Base-by-base conservation (phyloP, 2,113 vertebrate species). In the Gasterosteus nipponicus region DNA sequence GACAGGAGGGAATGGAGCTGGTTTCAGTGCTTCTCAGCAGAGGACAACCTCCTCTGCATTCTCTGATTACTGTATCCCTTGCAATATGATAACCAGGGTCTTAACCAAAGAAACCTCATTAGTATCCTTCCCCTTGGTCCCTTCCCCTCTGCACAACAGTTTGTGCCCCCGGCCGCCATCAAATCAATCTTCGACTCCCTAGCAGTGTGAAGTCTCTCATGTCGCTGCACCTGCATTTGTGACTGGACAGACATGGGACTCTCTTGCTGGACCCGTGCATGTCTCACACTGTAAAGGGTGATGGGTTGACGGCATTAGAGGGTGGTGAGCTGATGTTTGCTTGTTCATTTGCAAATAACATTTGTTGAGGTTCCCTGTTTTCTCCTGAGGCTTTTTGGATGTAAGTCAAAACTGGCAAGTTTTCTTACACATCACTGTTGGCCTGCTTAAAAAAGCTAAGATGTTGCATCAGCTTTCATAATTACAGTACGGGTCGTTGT, bases 201-300 rank as follows among this genome's bases (percentile, higher is more conserved):
- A 69, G 57, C 65, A 8, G 74, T 0, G 42, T 69, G 75, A 72
- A 44, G 71, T 83, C 71, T 79, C 73, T 81, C 63, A 82, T 70
- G 66, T 74, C 54, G 31, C 56, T 56, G 33, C 69, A 71, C 78
- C 88, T 84, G 86, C 83, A 80, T 73, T 49, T 71, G 67, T 75
- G 70, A 83, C 78, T 86, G 80, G 82, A 78, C 15, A 10, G 67
- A 80, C 77, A 79, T 41, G 62, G 60, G 75, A 76, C 59, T 15
- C 53, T 59, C 49, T 47, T 31, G 71, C 63, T 60, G 69, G 80
- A 70, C 68, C 67, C 78, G 77, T 41, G 5, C 33, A 44, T 61
- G 62, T 82, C 35, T 59, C 67, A 67, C 19, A n/a, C 33, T 63
- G 66, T 26, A 53, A 33, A 19, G 29, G 47, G 22, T 22, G 19